Conservation (phyloP, 2,113 vertebrate genomes). For the Paramormyrops kingsleyae region DNA sequence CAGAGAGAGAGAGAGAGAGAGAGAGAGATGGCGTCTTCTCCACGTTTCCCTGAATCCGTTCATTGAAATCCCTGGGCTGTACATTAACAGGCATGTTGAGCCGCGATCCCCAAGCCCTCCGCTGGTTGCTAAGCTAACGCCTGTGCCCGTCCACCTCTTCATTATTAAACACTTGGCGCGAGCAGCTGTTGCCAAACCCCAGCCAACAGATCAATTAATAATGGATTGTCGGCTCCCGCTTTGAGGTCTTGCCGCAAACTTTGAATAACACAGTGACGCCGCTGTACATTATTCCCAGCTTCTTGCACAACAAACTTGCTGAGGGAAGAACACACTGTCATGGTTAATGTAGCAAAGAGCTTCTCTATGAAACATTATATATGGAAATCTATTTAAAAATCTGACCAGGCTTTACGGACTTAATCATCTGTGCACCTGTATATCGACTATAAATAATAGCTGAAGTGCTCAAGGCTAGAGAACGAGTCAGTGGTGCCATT, state of each 20-base stretch:
- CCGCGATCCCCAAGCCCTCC: background rate
- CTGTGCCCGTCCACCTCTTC: background rate
- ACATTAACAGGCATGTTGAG: background rate
- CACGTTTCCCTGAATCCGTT: background rate
- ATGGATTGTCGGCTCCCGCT: background rate
- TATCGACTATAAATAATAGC: background rate
- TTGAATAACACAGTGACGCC: background rate
- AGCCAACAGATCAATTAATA: conserved; percentile 17
- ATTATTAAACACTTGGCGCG: conserved; percentile 1
- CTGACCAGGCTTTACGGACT: background rate
- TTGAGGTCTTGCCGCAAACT: conserved; percentile 5
- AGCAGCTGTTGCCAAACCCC: conserved; percentile 4
- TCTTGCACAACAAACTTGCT: background rate
- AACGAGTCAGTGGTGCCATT: background rate
- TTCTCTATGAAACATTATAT: background rate
- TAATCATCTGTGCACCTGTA: background rate
- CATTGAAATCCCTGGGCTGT: background rate
- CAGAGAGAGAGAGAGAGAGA: background rate
- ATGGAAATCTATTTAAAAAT: background rate
- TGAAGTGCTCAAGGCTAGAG: background rate
- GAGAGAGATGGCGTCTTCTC: background rate
- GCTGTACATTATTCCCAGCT: background rate
- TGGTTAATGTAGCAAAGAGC: conserved; percentile 1
- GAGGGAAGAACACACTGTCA: background rate
- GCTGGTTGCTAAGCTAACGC: background rate